Evolutionary conservation across 2,797 vertebrate genomes (phyloP), one percentile per base, ranked within the genome.

Genomic region (Sebastes kiyomatsui): DNA sequence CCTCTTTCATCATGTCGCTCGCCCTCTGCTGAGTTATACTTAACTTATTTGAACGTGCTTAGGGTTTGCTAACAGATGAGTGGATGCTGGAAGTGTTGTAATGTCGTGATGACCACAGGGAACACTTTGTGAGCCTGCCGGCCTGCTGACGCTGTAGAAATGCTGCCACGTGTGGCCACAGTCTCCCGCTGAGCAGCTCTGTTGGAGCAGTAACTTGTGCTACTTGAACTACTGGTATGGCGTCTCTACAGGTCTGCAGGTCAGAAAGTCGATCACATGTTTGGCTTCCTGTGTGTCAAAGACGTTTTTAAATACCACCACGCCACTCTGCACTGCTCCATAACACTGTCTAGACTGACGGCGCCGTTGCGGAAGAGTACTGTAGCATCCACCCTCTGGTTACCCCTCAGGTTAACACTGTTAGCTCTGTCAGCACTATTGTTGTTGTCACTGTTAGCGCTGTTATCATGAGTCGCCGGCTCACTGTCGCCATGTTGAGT

Each of bases 1-100:
- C 18, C 18, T 56, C 69, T 67, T 80, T 90, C 61, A 79, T 71
- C 64, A 52, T 6, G 52, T 30, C 32, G n/a, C 35, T 25, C 18
- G 4, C 42, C 66, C n/a, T 67, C 20, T 58, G 54, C 49, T 13
- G n/a, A 62, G n/a, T 58, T 49, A 55, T 23, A 46, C 35, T 54
- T 59, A 65, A 5, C 72, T 27, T 28, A 65, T 85, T 59, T 49
- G 16, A 71, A 80, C 62, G 64, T 30, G 61, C 32, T 67, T 1
- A 14, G 4, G 30, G 38, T n/a, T 16, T 35, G 16, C 20, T 9
- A 35, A 65, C 58, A 56, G 18, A 76, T 56, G 62, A 61, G 33
- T 27, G 65, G 55, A 32, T 9, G 22, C 10, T 38, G 16, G 9
- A 16, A 67, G 23, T 70, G 30, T 54, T 42, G 27, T n/a, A 22